Percentiles rank a stretch among this genome's conserved stretches.
Conservation (phyloP, 2,888 invertebrate genomes). For the Sinopyrophorus schimmeli region DNA sequence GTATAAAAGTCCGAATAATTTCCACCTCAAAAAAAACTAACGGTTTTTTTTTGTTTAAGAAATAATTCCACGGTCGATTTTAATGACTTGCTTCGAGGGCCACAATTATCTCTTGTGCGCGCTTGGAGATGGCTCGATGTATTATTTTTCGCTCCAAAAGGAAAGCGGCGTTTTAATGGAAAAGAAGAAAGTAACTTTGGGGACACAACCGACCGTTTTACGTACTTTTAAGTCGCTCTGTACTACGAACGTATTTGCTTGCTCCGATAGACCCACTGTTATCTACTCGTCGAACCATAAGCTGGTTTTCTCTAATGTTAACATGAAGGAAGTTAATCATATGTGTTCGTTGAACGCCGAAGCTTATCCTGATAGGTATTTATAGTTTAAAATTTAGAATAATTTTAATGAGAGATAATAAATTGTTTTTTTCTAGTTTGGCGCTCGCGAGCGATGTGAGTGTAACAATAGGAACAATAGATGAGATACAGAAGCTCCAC, state of each 20-base stretch:
- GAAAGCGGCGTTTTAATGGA: conserved; percentile 76
- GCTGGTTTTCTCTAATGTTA: conserved; percentile 97
- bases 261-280: conserved; percentile 97
- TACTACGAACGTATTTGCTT: conserved; percentile 97
- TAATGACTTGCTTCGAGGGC: conserved; percentile 93
- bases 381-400: not conserved
- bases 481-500: conserved; percentile 97
- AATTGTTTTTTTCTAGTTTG: conserved; percentile 61
- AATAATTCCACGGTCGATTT: conserved; percentile 93
- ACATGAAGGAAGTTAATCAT: conserved; percentile 91
- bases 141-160: conserved; percentile 87
- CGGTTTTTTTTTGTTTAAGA: conserved; percentile 60
- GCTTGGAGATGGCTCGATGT: conserved; percentile 96
- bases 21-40: not conserved
- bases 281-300: conserved; percentile 99
- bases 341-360: conserved; percentile 97
- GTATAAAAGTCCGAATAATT: conserved; percentile 50
- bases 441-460: conserved; percentile 87
- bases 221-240: conserved; percentile 86
- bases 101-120: conserved; percentile 89
- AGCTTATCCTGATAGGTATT: conserved; percentile 88
- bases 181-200: conserved; percentile 93
- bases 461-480: conserved; percentile 94
- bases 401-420: not conserved
- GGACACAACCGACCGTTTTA: conserved; percentile 95